phyloP scores from a whole-genome alignment of 2,113 vertebrate species.

The Rhabdomys dilectus region DNA sequence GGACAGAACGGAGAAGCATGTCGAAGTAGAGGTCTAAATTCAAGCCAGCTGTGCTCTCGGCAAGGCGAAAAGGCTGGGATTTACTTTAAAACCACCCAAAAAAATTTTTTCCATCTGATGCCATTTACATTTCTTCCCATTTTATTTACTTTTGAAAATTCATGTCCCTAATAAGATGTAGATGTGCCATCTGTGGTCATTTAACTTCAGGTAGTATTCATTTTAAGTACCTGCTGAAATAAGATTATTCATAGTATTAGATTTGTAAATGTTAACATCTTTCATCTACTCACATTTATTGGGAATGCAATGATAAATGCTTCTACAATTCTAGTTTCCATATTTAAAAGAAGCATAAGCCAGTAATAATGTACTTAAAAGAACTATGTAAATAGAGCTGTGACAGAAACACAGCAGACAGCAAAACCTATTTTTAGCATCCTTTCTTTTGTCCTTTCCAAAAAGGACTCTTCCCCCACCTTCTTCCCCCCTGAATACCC shows the following conservation, averaged over 20 bases:
- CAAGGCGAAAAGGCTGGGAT: constrained; percentile 42
- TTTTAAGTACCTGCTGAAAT: constrained; percentile 80
- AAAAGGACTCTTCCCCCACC: background rate
- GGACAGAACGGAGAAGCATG: constrained; percentile 34
- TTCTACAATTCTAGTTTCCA: constrained; percentile 30
- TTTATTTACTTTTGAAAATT: constrained; percentile 70
- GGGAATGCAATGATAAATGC: background rate
- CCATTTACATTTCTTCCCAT: constrained; percentile 69
- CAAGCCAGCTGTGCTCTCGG: constrained; percentile 68
- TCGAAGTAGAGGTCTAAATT: constrained; percentile 54
- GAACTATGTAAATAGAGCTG: background rate
- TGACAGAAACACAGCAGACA: background rate
- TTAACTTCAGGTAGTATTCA: constrained; percentile 76
- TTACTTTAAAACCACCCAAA: constrained; percentile 61
- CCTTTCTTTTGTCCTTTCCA: background rate
- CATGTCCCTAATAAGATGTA: constrained; percentile 73
- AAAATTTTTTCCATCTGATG: constrained; percentile 58
- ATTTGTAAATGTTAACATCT: constrained; percentile 58
- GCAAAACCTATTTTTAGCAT: background rate
- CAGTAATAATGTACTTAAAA: constrained; percentile 1
- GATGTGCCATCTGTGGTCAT: constrained; percentile 73
- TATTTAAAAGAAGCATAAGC: background rate
- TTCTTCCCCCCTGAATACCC: background rate
- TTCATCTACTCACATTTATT: constrained; percentile 49
- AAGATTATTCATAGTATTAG: constrained; percentile 75